Base-by-base conservation (phyloP, 1,140 invertebrate genomes). In the Acromyrmex charruanus region DNA sequence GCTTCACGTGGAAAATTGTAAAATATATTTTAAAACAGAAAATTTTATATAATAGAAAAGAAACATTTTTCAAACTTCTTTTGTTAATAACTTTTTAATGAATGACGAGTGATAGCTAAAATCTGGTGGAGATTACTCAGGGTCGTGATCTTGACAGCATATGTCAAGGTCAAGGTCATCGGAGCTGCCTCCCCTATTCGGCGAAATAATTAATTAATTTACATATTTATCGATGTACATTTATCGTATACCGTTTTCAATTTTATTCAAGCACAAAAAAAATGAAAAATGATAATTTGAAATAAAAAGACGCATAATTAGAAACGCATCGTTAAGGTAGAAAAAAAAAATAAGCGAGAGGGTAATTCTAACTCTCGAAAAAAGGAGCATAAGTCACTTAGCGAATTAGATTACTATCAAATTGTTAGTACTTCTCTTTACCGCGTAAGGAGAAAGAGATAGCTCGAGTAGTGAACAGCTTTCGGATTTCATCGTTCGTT, bases 381-480 rank as follows among this genome's bases (percentile, higher is more conserved):
- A 21, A 53, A 79, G 5, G 39, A 28, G 71, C 28, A 61, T 79
- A 59, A 87, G 49, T 69, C 79, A 85, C 59, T 85, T 35, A 65
- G 31, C 31, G 39, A 65, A 28, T 80, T 74, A 87, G 49, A 89
- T 90, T 89, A 59, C 72, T 5, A 55, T 10, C 18, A 35, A 63
- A 44, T 85, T 51, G 12, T 87, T 79, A 77, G 21, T 28, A 31
- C 31, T 58, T 44, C 4, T 86, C 53, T 86, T 25, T 5, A 81
- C 4, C 18, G 25, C 39, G 14, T 66, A 44, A 61, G 31, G 18
- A 61, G 49, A 44, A 69, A 4, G 14, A 69, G 44, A 87, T 58
- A 63, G 55, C 49, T 35, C 35, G 61, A 82, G 58, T 49, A 71
- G 2, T 35, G 51, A 85, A 39, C 72, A 77, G 61, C 21, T 74